These are phyloP conservation scores for Leontopithecus rosalia DNA, from an alignment of 2,797 vertebrate species.

Conservation along the genomic window DNA sequence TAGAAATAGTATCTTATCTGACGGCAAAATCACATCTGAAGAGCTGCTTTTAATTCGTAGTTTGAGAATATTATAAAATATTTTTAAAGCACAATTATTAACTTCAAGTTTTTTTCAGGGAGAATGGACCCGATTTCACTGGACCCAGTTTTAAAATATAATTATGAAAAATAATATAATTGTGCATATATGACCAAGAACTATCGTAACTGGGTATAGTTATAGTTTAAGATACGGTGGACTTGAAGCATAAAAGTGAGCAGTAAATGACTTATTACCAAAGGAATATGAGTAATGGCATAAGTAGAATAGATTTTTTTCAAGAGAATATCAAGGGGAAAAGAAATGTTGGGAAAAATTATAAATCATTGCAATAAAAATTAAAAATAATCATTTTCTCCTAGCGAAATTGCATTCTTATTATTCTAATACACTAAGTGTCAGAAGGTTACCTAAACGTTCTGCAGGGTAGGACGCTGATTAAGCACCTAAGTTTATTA, in stretches of 20 bases:
- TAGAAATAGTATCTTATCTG: neutral
- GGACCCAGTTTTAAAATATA: neutral
- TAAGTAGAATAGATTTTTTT: neutral
- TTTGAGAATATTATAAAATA: neutral
- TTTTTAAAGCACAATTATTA: neutral
- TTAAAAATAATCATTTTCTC: neutral
- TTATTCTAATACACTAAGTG: neutral
- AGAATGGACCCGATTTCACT: neutral
- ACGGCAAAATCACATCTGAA: neutral
- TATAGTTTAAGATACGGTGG: neutral
- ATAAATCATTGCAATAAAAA: neutral
- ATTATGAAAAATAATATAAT: neutral
- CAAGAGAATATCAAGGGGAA: neutral
- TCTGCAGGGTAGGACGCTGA: neutral
- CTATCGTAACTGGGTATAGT: neutral
- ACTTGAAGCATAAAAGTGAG: neutral
- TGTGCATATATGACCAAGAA: neutral
- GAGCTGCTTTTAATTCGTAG: neutral
- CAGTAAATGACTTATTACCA: neutral
- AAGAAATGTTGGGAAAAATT: neutral
- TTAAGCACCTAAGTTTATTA: neutral
- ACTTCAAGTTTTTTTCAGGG: neutral
- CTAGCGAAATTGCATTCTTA: neutral
- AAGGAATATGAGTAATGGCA: neutral
- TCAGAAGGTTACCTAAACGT: neutral